Evolutionary conservation across 2,797 vertebrate species (phyloP), one percentile per base, ranked within the genome.

Genomic region (Platyrinchus mystaceus): DNA sequence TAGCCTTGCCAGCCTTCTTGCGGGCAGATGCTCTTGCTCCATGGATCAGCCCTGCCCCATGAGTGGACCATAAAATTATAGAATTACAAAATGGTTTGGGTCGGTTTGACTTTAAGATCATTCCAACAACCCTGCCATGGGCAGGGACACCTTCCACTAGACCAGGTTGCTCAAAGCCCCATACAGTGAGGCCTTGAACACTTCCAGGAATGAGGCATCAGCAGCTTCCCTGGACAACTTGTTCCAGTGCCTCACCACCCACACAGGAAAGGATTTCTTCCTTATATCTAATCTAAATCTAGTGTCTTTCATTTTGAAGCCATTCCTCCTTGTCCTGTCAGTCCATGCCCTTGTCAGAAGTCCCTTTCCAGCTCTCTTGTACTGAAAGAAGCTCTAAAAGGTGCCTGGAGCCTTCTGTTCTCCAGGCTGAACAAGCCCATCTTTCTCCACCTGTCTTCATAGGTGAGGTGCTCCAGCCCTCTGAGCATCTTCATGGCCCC

Each of bases 311-410:
- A 26, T 10, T 30, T 22, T 22, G 24, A 83, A 77, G 17, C 17
- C 37, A 36, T 18, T 63, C n/a, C 14, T 17, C 14, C 28, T 37
- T 82, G 56, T 26, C 16, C 56, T 37, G 0, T 69, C 55, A 13
- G 32, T 49, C 12, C 0, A 0, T 83, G 20, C 14, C 27, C 12
- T 19, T 9, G 9, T 22, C 41, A n/a, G 7, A 55, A 75, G 8
- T 36, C 36, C 62, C 47, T 41, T 13, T 55, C 32, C 23, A 75
- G 15, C 4, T 49, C 24, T 30, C 36, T 49, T 11, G 6, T 20
- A 12, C 56, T 49, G 43, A 28, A 62, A 37, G 9, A 34, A 22
- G 21, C 47, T 60, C 69, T 75, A 13, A 53, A 41, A 6, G 37
- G 12, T 34, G 9, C 20, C 32, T 27, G 44, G 28, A 58, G 23